Evolutionary conservation across 2,113 vertebrate species (phyloP), one percentile per base, ranked within the genome.

Genomic region (Diphyllodes magnificus): DNA sequence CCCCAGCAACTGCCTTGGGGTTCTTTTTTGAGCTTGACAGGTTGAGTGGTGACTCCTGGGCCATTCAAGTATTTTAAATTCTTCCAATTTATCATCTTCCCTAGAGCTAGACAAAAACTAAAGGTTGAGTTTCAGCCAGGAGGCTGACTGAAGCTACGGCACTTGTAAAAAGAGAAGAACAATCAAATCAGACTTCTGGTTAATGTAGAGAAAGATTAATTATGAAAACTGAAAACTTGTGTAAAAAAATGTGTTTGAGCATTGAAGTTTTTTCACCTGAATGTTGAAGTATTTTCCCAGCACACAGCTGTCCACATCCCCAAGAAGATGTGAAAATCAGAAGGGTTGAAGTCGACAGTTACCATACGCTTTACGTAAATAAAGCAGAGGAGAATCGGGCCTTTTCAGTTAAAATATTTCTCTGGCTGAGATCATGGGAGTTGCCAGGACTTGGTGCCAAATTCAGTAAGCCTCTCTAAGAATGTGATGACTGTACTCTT

Each of bases 401-500:
- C 51, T 91, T 90, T 86, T 83, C 44, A 73, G 49, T 88, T 81
- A 47, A 82, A 94, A 73, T 81, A 44, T 65, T 86, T 92, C 56
- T 51, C 57, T 93, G 83, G 51, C 80, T 1, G 56, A 68, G n/a
- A 64, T 89, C 61, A 45, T 40, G 79, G 7, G 11, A 84, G 57
- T 69, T 95, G 79, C 90, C 82, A 95, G 56, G 69, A 56, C n/a
- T 64, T 37, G 33, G 40, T 90, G 93, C 94, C 90, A 95, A 86
- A 64, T 86, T 77, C 82, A 81, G 88, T 82, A 90, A 95, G 56
- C 56, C 71, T 87, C 56, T 50, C 51, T 77, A 88, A 88, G 85
- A 91, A 95, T 88, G 92, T 71, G 90, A 86, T 92, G 93, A 94
- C 71, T 93, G 45, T 90, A 88, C 31, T 90, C 71, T 86, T 81